These are phyloP conservation scores for Mamestra brassicae DNA, from an alignment of 2,888 invertebrate species.

Conservation along the genomic window DNA sequence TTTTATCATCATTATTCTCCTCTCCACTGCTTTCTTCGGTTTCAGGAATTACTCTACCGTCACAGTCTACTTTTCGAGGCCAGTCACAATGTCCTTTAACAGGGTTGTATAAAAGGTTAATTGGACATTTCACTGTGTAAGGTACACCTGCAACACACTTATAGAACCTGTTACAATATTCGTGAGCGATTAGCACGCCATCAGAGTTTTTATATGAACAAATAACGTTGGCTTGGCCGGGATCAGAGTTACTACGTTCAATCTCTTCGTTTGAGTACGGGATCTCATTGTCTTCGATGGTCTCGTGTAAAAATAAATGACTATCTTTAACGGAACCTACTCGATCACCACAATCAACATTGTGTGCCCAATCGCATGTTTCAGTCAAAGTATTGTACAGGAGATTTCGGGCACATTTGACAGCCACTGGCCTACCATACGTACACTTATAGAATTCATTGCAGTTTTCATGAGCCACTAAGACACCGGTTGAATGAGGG, in stretches of 20 bases:
- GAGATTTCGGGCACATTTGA: conserved; percentile 62
- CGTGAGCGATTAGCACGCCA: conserved; percentile 65
- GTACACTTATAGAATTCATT: conserved; percentile 74
- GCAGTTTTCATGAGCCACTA: conserved; percentile 73
- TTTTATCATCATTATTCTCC: background rate
- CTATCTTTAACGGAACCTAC: conserved; percentile 33
- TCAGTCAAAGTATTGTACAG: conserved; percentile 69
- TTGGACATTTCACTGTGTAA: conserved; percentile 59
- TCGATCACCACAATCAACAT: conserved; percentile 73
- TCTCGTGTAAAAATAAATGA: background rate
- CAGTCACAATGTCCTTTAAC: conserved; percentile 67
- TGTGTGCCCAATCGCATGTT: conserved; percentile 72
- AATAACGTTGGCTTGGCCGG: conserved; percentile 51
- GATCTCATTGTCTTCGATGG: background rate
- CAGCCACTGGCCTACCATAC: conserved; percentile 64
- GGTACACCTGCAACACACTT: conserved; percentile 64
- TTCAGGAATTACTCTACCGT: conserved; percentile 54
- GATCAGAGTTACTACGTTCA: conserved; percentile 28
- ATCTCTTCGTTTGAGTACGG: conserved; percentile 7
- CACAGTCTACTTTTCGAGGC: conserved; percentile 67
- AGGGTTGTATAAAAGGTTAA: conserved; percentile 63
- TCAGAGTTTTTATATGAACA: conserved; percentile 65
- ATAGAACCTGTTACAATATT: conserved; percentile 70
- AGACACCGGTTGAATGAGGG: conserved; percentile 63
- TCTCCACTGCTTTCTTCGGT: background rate